Conservation (phyloP, 2,888 invertebrate genomes). For the Euphydryas editha region DNA sequence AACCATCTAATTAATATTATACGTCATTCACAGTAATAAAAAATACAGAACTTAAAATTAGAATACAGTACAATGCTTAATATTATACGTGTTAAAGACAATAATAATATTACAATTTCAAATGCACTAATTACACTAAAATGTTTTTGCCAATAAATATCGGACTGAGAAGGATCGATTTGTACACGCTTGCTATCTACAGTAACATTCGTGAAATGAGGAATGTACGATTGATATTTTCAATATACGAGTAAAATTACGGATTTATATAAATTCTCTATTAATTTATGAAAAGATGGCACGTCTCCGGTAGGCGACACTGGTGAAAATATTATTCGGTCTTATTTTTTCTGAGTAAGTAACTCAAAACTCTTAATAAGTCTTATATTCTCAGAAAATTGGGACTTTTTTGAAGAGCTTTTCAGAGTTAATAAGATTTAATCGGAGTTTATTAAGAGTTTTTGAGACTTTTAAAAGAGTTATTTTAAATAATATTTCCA, state of each 20-base stretch:
- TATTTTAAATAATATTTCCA: no score
- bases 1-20: slow-evolving; percentile 50
- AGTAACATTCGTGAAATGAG: slow-evolving; percentile 35
- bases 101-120: slow-evolving; percentile 46
- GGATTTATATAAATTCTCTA: slow-evolving; percentile 21
- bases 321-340: no score
- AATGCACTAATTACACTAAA: slow-evolving; percentile 54
- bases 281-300: slow-evolving; percentile 30
- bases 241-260: slow-evolving; percentile 29
- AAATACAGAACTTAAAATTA: slow-evolving; percentile 46
- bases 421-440: no score
- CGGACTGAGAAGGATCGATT: slow-evolving; percentile 47
- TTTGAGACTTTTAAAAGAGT: no score
- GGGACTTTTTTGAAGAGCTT: no score
- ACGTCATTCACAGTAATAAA: slow-evolving; percentile 51
- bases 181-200: slow-evolving; percentile 50
- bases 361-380: no score
- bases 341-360: no score
- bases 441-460: no score
- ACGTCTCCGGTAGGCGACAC: slow-evolving; percentile 14
- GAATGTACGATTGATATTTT: slow-evolving; percentile 15
- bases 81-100: slow-evolving; percentile 42
- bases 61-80: slow-evolving; percentile 57
- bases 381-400: no score
- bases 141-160: slow-evolving; percentile 82